phyloP scores from a whole-genome alignment of 2,888 invertebrate genomes.

The Trichogramma dendrolimi region DNA sequence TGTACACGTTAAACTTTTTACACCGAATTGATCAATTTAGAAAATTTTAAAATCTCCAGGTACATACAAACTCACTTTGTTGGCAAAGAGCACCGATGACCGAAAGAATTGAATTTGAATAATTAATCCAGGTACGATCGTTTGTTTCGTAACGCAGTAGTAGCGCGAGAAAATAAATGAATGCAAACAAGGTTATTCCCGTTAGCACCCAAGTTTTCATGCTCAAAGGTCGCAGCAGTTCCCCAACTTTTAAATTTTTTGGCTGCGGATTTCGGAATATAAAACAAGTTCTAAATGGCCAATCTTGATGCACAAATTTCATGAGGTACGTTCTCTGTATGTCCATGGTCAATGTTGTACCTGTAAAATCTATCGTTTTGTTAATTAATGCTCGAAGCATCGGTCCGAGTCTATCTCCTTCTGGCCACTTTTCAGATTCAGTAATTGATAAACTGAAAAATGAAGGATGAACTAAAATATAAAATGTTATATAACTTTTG shows the following conservation, averaged over 20 bases:
- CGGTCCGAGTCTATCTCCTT: slow-evolving; percentile 28
- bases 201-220: slow-evolving; percentile 33
- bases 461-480: too few species aligned
- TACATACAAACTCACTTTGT: slow-evolving; percentile 33
- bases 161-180: neutral
- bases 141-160: slow-evolving; percentile 29
- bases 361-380: slow-evolving; percentile 13
- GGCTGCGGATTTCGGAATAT: slow-evolving; percentile 36
- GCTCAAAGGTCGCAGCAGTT: slow-evolving; percentile 34
- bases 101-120: slow-evolving; percentile 28
- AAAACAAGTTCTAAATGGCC: slow-evolving; percentile 36
- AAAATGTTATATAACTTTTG: too few species aligned
- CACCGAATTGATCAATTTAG: neutral
- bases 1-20: too few species aligned
- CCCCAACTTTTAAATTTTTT: slow-evolving; percentile 28
- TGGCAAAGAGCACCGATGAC: slow-evolving; percentile 36
- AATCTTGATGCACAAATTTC: slow-evolving; percentile 18
- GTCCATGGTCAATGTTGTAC: slow-evolving; percentile 11
- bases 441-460: neutral
- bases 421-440: slow-evolving; percentile 15
- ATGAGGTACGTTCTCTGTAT: neutral
- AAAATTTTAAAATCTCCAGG: neutral
- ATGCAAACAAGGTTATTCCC: slow-evolving; percentile 22
- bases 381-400: slow-evolving; percentile 12
- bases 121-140: slow-evolving; percentile 15